These are phyloP conservation scores for Psittacus erithacus DNA, from an alignment of 2,113 vertebrate genomes.

Conservation along the genomic window DNA sequence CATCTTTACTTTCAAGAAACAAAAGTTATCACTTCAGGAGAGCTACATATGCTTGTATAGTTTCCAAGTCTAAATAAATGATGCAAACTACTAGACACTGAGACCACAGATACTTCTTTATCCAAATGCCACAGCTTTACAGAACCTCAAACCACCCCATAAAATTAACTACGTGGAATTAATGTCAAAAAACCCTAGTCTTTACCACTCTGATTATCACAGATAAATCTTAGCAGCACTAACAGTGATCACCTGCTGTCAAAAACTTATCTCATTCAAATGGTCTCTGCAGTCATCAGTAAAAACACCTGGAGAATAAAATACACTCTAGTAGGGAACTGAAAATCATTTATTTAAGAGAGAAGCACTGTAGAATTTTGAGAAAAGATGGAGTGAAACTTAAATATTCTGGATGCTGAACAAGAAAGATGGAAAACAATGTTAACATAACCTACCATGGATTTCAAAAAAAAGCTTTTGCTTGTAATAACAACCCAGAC, in stretches of 20 bases:
- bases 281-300: background rate
- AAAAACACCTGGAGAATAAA: background rate
- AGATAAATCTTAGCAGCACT: background rate
- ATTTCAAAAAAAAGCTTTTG: background rate
- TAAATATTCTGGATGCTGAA: background rate
- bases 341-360: background rate
- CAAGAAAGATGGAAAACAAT: background rate
- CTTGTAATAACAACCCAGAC: background rate
- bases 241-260: background rate
- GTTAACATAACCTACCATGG: background rate
- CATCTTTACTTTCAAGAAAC: background rate
- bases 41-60: accelerated
- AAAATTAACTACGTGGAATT: background rate
- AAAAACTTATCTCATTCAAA: background rate
- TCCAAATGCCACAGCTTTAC: background rate
- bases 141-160: background rate
- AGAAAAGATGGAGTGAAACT: background rate
- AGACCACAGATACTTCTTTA: background rate
- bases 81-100: background rate
- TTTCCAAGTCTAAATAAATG: background rate
- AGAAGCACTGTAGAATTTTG: background rate
- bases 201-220: background rate
- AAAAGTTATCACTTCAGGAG: background rate
- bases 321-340: background rate
- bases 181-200: background rate